These are phyloP conservation scores for Catocala sponsa DNA, from an alignment of 2,888 invertebrate species.

Conservation along the genomic window DNA sequence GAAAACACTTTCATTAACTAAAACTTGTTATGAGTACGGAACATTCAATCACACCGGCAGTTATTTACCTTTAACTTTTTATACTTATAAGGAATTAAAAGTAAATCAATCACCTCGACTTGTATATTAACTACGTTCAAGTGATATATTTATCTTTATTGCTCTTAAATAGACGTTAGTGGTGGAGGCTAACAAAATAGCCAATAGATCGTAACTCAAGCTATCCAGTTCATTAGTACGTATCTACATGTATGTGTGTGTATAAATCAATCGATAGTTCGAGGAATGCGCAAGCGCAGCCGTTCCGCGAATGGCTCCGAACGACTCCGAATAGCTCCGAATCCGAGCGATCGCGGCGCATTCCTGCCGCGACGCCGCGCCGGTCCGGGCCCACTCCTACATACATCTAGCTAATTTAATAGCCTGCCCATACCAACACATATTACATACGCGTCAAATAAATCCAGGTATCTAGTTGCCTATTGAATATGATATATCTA, in stretches of 20 bases:
- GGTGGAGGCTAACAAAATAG: conserved; percentile 2
- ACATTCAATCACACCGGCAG: not conserved
- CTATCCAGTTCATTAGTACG: conserved; percentile 1
- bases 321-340: conserved; percentile 18
- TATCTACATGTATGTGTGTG: conserved; percentile 10
- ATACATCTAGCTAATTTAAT: conserved; percentile 14
- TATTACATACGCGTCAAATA: not conserved
- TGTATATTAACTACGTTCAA: conserved; percentile 4
- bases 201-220: conserved; percentile 1
- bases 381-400: not conserved
- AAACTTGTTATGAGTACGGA: too few relatives aligned
- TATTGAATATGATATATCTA: conserved; percentile 4
- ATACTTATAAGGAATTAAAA: not conserved
- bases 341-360: conserved; percentile 19
- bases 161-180: conserved; percentile 9
- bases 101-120: conserved; percentile 8
- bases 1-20: too few relatives aligned
- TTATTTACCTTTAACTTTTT: too few relatives aligned
- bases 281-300: conserved; percentile 21
- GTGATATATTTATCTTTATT: conserved; percentile 17
- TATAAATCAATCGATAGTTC: conserved; percentile 25
- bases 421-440: not conserved
- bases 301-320: conserved; percentile 30
- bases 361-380: conserved; percentile 17
- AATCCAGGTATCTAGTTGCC: conserved; percentile 1